A percentile compares a stretch with the other conserved stretches of the same genome.
Evolutionary conservation across 2,888 invertebrate genomes (phyloP).

Genomic region (Chymomyza caudatula): DNA sequence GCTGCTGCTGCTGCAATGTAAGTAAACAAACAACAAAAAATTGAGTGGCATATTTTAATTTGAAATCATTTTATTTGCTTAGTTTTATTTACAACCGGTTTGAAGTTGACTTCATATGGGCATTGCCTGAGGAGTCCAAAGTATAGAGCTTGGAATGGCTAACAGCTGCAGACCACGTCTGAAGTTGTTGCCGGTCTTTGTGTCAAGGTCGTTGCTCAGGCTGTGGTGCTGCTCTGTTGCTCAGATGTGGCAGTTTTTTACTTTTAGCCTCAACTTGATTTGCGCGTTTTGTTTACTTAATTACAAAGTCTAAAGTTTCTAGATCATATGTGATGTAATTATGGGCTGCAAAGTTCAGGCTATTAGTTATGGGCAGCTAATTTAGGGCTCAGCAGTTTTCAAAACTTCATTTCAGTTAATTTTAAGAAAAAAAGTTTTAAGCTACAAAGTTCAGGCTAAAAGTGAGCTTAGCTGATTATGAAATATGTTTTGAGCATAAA

Average conservation of each 20-base stretch:
- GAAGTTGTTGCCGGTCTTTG: slow-evolving; percentile 65
- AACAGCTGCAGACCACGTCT: slow-evolving; percentile 21
- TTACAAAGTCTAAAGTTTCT: slow-evolving; percentile 5
- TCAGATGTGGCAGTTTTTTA: background rate
- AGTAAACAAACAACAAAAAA: slow-evolving; percentile 29
- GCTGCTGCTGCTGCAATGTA: slow-evolving; percentile 49
- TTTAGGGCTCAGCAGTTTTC: background rate
- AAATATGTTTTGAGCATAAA: too few species aligned
- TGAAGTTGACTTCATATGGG: background rate
- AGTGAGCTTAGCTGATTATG: too few species aligned
- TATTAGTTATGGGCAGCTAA: background rate
- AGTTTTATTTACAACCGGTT: slow-evolving; percentile 24
- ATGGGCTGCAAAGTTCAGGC: background rate
- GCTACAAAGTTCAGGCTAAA: background rate
- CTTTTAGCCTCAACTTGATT: background rate
- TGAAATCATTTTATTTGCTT: background rate
- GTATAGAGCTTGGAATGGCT: background rate
- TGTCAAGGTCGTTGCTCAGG: slow-evolving; percentile 65
- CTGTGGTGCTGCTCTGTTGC: background rate
- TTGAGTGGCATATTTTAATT: background rate
- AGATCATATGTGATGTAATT: background rate
- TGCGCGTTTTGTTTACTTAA: background rate
- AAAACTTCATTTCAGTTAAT: too few species aligned
- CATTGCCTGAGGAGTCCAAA: slow-evolving; percentile 11
- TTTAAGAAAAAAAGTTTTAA: background rate